Evolutionary conservation across 1,140 invertebrate species (phyloP), one percentile per base, ranked within the genome.

Genomic region (Nephila pilipes): DNA sequence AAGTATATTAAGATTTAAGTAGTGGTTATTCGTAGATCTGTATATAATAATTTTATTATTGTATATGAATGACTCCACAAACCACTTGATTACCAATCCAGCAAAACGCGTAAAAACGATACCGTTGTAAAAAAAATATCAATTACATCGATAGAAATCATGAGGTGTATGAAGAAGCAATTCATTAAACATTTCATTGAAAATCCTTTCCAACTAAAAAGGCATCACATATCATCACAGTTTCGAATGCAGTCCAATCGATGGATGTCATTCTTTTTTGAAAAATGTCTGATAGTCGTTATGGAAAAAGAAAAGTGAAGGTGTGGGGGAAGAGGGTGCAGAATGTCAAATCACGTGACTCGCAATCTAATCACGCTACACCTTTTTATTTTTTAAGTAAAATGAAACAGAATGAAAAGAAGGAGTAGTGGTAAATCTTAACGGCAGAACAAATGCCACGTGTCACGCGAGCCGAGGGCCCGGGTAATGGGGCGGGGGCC

Each of bases 301-400:
- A 20, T 4, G 29, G 16, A 36, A 46, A 46, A 46, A 46, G 12
- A 46, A 46, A 38, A 6, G 38, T 0, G 38, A 46, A 46, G 12
- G 12, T 4, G 46, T 6, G 46, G 46, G 46, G 6, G 8, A 10
- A 10, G 46, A 10, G 6, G 46, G 12, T 10, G 46, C 6, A 29
- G 65, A 75, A 32, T 20, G 65, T 36, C 65, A 75, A 75, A 75
- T 75, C 32, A 75, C 65, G 65, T 75, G 65, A 75, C 18, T 16
- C 14, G 65, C 29, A 36, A 75, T 75, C 32, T 16, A 75, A 75
- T 75, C 65, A 75, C 65, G 29, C 65, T 32, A 75, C 25, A 75
- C 65, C 29, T 75, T 75, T 75, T 29, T 4, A n/a, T 75, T 36
- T 75, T 75, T 32, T 6, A 20, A 36, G 3, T 29, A 75, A 36